Evolutionary conservation across 2,113 vertebrate genomes (phyloP), one percentile per base, ranked within the genome.

Genomic region (Nothocercus nigrocapillus): DNA sequence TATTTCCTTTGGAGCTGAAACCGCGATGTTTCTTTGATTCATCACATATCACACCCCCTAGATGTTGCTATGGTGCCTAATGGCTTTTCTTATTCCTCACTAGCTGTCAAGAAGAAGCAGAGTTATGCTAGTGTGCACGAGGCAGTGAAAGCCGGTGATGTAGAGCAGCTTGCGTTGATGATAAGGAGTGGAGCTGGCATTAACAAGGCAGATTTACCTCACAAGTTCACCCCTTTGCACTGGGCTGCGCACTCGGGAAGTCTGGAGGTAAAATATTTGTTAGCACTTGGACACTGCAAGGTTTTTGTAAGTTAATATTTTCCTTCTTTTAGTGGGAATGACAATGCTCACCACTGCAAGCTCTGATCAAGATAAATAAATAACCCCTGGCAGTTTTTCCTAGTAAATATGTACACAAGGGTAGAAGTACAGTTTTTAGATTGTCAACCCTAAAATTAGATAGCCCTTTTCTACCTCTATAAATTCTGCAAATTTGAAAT

Each of bases 181-280:
- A 95, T 98, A 82, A 95, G 94, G 66, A 84, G 30, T 20, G 98
- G 98, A 90, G 85, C 93, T 18, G 83, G 30, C 72, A 91, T 98
- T 78, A 98, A 98, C 7, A 97, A 98, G 68, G 95, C 97, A 79
- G 98, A 98, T 94, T 56, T 68, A 51, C 87, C 97, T 51, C 96
- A 98, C 90, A 97, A 97, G 61, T 98, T 98, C 88, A 98, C 97
- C 45, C 98, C 97, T 2, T 95, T 98, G 90, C 98, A 98, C 47
- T 98, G 97, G 96, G 98, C 98, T 82, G 98, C 98, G 16, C 98
- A 98, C 93, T 97, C 97, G n/a, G 98, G 98, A 88, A 98, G 98
- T 82, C 90, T 98, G 93, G 98, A 98, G 98, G 98, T 98, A 97
- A 97, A 96, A 64, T 42, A 21, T 44, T 5, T 11, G 9, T 64